These are phyloP conservation scores for Schizopygopsis malacanthus DNA, from an alignment of 2,797 vertebrate species.

Conservation along the genomic window DNA sequence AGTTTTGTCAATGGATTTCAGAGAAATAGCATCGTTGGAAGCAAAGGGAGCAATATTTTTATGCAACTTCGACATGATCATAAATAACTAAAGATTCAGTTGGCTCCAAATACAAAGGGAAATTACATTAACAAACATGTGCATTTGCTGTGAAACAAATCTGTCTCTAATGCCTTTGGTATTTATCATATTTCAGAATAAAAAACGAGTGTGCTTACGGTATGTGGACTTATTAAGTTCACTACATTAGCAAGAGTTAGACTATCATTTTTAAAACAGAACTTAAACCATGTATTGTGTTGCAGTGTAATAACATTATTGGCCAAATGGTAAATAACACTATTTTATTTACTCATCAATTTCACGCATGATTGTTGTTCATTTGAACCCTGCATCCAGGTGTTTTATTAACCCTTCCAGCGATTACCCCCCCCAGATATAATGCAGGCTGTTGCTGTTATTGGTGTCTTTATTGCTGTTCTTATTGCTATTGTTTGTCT, in stretches of 20 bases:
- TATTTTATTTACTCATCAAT: not conserved
- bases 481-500: slow-evolving; percentile 28
- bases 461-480: slow-evolving; percentile 13
- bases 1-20: not conserved
- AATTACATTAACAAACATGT: not conserved
- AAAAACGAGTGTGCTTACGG: not conserved
- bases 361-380: not conserved
- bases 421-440: not conserved
- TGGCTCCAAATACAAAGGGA: not conserved
- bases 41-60: not conserved
- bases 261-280: not conserved
- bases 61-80: not conserved
- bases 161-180: not conserved
- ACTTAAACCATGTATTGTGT: not conserved
- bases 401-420: slow-evolving; percentile 29
- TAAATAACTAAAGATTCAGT: not conserved
- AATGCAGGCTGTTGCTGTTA: not conserved
- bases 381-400: not conserved
- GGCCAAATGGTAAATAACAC: not conserved
- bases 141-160: not conserved
- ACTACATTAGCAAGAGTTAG: not conserved
- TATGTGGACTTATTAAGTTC: not conserved
- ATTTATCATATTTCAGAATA: not conserved
- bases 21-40: not conserved
- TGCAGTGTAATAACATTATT: not conserved